Percentiles rank a stretch among this genome's conserved stretches.
phyloP scores from a whole-genome alignment of 2,113 vertebrate species.

The Phalacrocorax aristotelis region DNA sequence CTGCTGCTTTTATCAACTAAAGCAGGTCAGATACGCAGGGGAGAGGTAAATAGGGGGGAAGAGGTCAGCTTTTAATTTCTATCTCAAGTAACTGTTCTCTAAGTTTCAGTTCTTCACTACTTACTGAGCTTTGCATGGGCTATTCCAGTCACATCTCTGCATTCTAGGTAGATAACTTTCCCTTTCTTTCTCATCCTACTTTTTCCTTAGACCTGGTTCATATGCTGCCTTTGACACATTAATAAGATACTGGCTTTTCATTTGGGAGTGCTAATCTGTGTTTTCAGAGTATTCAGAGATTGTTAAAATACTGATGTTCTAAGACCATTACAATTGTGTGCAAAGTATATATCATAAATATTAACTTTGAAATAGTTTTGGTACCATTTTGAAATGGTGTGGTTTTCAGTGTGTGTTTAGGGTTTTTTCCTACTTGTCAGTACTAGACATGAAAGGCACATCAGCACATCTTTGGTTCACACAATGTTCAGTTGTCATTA shows the following conservation, averaged over 20 bases:
- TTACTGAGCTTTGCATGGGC: neutral
- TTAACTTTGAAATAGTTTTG: neutral
- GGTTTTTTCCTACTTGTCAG: neutral
- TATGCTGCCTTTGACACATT: neutral
- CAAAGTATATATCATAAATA: neutral
- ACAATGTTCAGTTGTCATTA: neutral
- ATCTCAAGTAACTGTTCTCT: neutral
- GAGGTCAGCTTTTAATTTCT: neutral
- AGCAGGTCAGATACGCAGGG: neutral
- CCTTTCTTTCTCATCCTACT: neutral
- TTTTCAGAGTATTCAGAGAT: neutral
- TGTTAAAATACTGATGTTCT: neutral
- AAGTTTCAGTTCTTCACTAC: neutral
- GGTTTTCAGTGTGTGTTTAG: neutral
- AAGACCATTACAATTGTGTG: neutral
- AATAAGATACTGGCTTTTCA: neutral
- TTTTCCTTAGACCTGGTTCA: neutral
- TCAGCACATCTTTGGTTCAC: neutral
- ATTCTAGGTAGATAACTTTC: neutral
- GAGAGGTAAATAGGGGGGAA: neutral
- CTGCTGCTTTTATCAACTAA: neutral
- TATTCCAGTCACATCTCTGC: neutral
- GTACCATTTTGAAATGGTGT: neutral
- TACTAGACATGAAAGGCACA: neutral
- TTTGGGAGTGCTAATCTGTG: neutral